Percentiles rank a stretch among this genome's conserved stretches.
phyloP scores from a whole-genome alignment of 2,797 vertebrate species.

The Fundulus diaphanus region DNA sequence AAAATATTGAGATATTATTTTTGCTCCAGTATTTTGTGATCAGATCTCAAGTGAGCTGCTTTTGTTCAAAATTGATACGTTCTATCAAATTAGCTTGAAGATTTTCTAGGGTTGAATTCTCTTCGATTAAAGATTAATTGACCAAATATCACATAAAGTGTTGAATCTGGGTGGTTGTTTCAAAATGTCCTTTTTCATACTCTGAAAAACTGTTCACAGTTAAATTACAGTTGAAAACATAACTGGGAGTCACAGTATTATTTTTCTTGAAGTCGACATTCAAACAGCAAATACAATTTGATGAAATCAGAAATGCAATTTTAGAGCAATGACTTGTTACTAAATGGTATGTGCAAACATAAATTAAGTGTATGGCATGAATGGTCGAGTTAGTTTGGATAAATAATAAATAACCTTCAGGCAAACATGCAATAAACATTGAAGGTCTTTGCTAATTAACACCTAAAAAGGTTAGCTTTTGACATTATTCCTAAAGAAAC shows the following conservation, averaged over 20 bases:
- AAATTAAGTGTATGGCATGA: not conserved
- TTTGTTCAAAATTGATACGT: too few species aligned
- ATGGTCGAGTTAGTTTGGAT: not conserved
- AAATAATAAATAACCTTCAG: constrained; percentile 8
- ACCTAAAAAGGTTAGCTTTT: not conserved
- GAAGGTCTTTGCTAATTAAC: not conserved
- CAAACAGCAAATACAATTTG: not conserved
- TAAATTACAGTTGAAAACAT: not conserved
- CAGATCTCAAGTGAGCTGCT: too few species aligned
- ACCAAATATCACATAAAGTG: not conserved
- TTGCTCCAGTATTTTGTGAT: too few species aligned
- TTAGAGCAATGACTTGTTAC: not conserved
- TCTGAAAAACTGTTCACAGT: too few species aligned
- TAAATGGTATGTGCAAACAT: not conserved
- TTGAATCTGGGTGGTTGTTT: not conserved
- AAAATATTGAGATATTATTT: too few species aligned
- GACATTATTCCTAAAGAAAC: not conserved
- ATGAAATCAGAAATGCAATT: not conserved
- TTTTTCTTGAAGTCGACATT: not conserved
- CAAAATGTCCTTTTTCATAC: too few species aligned
- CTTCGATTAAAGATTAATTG: not conserved
- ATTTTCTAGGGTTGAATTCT: too few species aligned
- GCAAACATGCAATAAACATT: constrained; percentile 9
- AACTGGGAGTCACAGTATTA: not conserved
- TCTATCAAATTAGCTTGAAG: too few species aligned